Percentiles rank a stretch among this genome's conserved stretches.
phyloP scores from a whole-genome alignment of 2,797 vertebrate genomes.

The Megalops cyprinoides region DNA sequence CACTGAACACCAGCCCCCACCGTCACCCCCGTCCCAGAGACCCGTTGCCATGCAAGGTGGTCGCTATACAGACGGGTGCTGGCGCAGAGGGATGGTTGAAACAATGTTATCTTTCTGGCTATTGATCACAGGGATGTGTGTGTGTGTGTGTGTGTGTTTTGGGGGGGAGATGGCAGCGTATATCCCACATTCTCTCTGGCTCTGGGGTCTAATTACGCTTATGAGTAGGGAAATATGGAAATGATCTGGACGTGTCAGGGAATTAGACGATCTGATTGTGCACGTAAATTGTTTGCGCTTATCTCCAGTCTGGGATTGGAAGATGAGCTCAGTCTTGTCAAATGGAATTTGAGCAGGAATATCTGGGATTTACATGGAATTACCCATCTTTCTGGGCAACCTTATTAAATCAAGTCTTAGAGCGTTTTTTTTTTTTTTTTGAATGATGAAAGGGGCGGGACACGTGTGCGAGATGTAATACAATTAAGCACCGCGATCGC shows the following conservation, averaged over 20 bases:
- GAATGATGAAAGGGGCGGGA: slow-evolving; percentile 44
- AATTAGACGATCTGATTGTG: slow-evolving; percentile 59
- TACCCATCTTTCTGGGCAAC: slow-evolving; percentile 44
- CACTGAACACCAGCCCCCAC: slow-evolving; percentile 50
- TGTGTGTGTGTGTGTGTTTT: not conserved
- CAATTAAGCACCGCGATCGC: slow-evolving; percentile 41
- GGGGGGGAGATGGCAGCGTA: not conserved
- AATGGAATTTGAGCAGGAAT: slow-evolving; percentile 54
- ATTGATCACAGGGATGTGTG: slow-evolving; percentile 47
- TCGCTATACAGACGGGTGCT: slow-evolving; percentile 63
- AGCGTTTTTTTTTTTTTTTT: slow-evolving; percentile 57
- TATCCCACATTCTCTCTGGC: slow-evolving; percentile 38
- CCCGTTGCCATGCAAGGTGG: slow-evolving; percentile 60
- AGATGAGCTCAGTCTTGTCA: slow-evolving; percentile 52
- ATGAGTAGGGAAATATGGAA: slow-evolving; percentile 59
- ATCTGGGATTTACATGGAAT: slow-evolving; percentile 54
- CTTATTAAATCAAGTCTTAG: slow-evolving; percentile 57
- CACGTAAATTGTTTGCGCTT: slow-evolving; percentile 55
- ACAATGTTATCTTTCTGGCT: slow-evolving; percentile 60
- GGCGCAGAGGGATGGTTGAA: slow-evolving; percentile 48
- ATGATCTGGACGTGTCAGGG: slow-evolving; percentile 59
- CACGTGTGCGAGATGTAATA: slow-evolving; percentile 35
- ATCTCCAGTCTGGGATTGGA: slow-evolving; percentile 54
- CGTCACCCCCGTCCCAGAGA: slow-evolving; percentile 64
- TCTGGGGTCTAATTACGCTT: slow-evolving; percentile 53